Evolutionary conservation across 2,113 vertebrate species (phyloP), one percentile per base, ranked within the genome.

Genomic region (Stigmatopora nigra): DNA sequence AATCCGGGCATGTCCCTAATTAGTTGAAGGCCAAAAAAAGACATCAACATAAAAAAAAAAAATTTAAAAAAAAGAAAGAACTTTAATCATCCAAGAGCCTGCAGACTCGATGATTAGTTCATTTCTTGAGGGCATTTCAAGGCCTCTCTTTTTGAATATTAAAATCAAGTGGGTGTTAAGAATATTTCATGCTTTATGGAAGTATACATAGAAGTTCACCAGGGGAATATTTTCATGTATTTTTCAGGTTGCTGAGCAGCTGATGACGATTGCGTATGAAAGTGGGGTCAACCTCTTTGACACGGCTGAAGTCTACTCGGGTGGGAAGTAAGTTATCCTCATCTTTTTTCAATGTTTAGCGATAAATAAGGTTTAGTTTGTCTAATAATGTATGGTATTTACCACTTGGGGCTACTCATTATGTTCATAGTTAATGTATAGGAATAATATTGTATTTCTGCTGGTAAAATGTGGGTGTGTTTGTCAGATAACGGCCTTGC

Each of bases 241-340:
- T 47, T 73, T 6, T 71, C 63, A 99, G 96, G 93, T 98, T 73
- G 96, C 96, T 0, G 95, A 99, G 82, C 93, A 95, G 87, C 88
- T 99, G 82, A 97, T 98, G 96, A 98, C 96, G 2, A 97, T 97
- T 0, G 96, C 96, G 52, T 98, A 99, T 0, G 96, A 99, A 79
- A 95, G 92, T 0, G 96, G 96, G 1, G 94, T 99, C 65, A 99
- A 99, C 84, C 92, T 99, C 41, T 99, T 99, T 7, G 96, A 98
- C 81, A 98, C 96, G 0, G 96, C 96, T 0, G 96, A 99, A 80
- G 96, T 99, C 75, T 99, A 99, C 3, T 94, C 96, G 0, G 94
- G 94, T 0, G 96, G 96, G 53, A 98, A 93, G 96, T 99, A 89
- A 93, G 90, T 89, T 59, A 63, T 46, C 8, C 71, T 79, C 16